Conservation (phyloP, 2,888 invertebrate species). For the Drosophila eohydei region DNA sequence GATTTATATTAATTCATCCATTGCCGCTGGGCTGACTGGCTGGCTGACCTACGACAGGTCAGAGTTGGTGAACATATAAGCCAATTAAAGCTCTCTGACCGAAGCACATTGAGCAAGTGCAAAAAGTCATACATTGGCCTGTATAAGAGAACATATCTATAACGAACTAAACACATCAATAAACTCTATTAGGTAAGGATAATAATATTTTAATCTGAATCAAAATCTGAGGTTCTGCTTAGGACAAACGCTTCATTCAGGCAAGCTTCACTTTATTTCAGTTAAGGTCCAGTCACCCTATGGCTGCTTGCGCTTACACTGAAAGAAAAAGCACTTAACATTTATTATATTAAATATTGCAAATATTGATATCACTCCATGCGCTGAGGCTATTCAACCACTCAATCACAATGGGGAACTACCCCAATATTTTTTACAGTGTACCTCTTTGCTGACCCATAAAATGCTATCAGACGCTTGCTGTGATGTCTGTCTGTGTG, state of each 20-base stretch:
- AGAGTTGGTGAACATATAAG: not conserved
- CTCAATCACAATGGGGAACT: not conserved
- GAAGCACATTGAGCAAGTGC: no score
- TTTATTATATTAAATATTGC: not conserved
- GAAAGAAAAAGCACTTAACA: not conserved
- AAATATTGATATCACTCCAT: not conserved
- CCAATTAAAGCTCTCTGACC: not conserved
- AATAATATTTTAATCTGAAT: not conserved
- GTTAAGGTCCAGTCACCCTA: not conserved
- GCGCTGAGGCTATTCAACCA: not conserved
- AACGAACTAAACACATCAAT: not conserved
- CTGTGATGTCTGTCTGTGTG: not conserved
- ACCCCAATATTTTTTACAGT: not conserved
- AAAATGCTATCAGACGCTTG: conserved; percentile 13
- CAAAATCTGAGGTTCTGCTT: not conserved
- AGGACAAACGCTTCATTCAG: not conserved
- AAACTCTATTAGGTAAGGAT: not conserved
- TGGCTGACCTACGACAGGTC: not conserved
- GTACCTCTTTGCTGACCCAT: conserved; percentile 2
- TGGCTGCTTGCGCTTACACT: not conserved
- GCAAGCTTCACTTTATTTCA: conserved; percentile 4
- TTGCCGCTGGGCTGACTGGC: conserved; percentile 3
- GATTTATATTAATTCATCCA: conserved; percentile 50
- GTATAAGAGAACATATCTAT: not conserved
- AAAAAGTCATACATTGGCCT: not conserved